Evolutionary conservation across 1,140 invertebrate species (phyloP).

Genomic region (Brachionus koreanus): DNA sequence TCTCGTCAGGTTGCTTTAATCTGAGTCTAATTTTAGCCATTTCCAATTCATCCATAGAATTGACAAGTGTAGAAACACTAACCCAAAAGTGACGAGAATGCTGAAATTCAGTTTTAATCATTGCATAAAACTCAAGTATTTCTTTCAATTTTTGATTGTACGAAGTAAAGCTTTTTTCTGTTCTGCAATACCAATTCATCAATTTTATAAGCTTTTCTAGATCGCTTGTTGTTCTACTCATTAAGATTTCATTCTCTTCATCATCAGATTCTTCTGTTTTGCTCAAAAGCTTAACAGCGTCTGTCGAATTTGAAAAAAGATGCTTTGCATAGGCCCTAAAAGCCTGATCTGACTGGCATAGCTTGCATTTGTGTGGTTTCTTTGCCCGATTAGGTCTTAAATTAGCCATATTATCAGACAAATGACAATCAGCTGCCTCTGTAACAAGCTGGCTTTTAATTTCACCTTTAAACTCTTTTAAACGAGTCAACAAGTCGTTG

Average conservation of each 20-base stretch:
- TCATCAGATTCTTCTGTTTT: conserved; percentile 48
- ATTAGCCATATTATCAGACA: conserved; percentile 57
- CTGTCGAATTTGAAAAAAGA: conserved; percentile 11
- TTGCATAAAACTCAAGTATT: neutral
- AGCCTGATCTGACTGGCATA: conserved; percentile 61
- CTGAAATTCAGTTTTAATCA: conserved; percentile 47
- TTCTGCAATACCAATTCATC: neutral
- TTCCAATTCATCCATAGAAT: conserved; percentile 68
- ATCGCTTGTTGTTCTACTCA: neutral
- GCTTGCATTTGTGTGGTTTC: conserved; percentile 52
- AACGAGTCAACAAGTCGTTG: conserved; percentile 51
- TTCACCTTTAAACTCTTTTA: conserved; percentile 53
- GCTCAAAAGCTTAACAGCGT: conserved; percentile 47
- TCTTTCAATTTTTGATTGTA: neutral
- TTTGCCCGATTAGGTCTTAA: neutral
- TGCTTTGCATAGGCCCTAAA: conserved; percentile 63
- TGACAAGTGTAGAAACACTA: conserved; percentile 63
- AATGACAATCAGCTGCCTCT: conserved; percentile 66
- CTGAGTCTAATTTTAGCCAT: conserved; percentile 69
- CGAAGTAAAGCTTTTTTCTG: neutral
- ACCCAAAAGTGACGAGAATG: conserved; percentile 64
- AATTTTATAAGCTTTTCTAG: conserved; percentile 32
- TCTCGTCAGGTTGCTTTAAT: conserved; percentile 60
- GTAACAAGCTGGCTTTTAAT: conserved; percentile 60
- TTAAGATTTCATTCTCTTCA: conserved; percentile 46